Evolutionary conservation across 2,888 invertebrate species (phyloP).

Genomic region (Anagyrus pseudococci): DNA sequence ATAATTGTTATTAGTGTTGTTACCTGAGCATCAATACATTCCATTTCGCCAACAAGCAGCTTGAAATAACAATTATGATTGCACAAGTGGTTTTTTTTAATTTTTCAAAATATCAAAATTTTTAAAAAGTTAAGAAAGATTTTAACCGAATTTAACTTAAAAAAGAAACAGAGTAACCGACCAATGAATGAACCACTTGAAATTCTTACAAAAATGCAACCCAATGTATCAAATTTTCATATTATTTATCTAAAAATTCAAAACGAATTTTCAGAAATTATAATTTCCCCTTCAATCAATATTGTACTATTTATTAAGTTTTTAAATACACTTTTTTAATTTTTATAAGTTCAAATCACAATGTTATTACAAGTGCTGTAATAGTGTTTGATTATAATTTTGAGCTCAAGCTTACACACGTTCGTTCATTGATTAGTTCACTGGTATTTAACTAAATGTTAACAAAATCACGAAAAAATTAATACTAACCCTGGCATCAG

Average conservation of each 20-base stretch:
- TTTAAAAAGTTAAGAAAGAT: no score
- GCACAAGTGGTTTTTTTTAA: slow-evolving; percentile 31
- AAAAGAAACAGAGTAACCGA: slow-evolving; percentile 18
- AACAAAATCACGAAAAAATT: slow-evolving; percentile 39
- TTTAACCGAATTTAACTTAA: slow-evolving; percentile 1
- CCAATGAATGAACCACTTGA: slow-evolving; percentile 33
- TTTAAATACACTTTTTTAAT: slow-evolving; percentile 9
- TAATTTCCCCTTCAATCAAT: background rate
- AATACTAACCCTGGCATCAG: slow-evolving; percentile 67
- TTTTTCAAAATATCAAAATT: no score
- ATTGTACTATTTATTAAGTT: background rate
- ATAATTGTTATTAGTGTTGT: slow-evolving; percentile 46
- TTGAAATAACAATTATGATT: slow-evolving; percentile 62
- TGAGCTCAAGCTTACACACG: slow-evolving; percentile 28
- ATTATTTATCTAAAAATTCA: background rate
- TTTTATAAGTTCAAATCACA: slow-evolving; percentile 14
- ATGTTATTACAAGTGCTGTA: slow-evolving; percentile 37
- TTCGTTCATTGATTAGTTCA: slow-evolving; percentile 38
- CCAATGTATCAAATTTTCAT: background rate
- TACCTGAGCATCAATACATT: slow-evolving; percentile 75
- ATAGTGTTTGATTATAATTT: no score
- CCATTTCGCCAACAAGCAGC: slow-evolving; percentile 66
- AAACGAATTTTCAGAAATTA: background rate
- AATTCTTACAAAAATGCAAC: background rate
- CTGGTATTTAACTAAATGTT: slow-evolving; percentile 28